These are phyloP conservation scores for Erebia palarica DNA, from an alignment of 2,888 invertebrate genomes.

Conservation along the genomic window DNA sequence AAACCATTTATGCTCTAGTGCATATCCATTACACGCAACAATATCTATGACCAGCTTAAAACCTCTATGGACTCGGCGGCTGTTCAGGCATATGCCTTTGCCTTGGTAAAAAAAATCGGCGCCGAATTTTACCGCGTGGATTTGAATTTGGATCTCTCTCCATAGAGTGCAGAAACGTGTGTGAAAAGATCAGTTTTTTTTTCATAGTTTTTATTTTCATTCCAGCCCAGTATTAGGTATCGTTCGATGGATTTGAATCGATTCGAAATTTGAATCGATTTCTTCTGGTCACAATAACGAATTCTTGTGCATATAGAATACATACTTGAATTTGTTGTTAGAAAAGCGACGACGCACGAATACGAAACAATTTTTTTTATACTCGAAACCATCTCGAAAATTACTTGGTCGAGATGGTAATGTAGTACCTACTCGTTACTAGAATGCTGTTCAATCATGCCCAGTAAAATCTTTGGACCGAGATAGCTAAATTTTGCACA, in stretches of 20 bases:
- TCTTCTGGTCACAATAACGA: slow-evolving; percentile 25
- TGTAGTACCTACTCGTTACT: too few relatives aligned
- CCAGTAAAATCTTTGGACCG: too few relatives aligned
- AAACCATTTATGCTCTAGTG: slow-evolving; percentile 74
- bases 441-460: too few relatives aligned
- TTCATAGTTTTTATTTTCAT: not conserved
- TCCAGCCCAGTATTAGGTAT: not conserved
- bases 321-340: not conserved
- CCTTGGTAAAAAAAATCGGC: slow-evolving; percentile 38
- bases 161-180: not conserved
- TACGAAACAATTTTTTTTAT: not conserved
- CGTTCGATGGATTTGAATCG: slow-evolving; percentile 29
- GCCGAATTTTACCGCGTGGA: slow-evolving; percentile 33
- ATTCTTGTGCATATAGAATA: not conserved
- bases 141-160: slow-evolving; percentile 22
- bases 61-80: slow-evolving; percentile 49
- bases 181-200: not conserved
- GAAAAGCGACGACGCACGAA: not conserved
- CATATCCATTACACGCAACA: slow-evolving; percentile 73
- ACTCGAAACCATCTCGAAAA: too few relatives aligned
- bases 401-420: too few relatives aligned
- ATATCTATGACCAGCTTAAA: slow-evolving; percentile 59
- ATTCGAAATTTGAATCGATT: slow-evolving; percentile 11
- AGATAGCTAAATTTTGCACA: too few relatives aligned
- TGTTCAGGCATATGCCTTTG: slow-evolving; percentile 47